A percentile compares a stretch with the other conserved stretches of the same genome.
These are phyloP conservation scores for Silurus asotus DNA, from an alignment of 2,113 vertebrate species.

Conservation along the genomic window DNA sequence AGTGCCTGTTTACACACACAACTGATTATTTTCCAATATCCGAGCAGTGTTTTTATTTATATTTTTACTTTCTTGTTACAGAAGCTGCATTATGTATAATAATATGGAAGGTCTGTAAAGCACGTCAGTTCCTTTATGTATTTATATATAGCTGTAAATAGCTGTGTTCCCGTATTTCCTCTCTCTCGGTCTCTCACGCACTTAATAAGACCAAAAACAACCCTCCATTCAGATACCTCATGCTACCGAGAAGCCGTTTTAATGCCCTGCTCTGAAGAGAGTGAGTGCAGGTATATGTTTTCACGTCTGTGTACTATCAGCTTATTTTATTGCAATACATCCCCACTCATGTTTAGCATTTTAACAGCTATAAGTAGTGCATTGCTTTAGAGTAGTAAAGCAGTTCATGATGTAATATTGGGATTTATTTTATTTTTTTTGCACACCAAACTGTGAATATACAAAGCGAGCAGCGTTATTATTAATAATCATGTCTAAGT, in stretches of 20 bases:
- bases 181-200: not conserved
- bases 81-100: not conserved
- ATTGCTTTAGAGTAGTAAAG: not conserved
- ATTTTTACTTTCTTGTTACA: not conserved
- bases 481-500: too few relatives aligned
- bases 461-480: not conserved
- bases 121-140: not conserved
- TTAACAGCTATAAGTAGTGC: not conserved
- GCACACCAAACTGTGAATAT: too few relatives aligned
- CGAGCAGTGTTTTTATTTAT: not conserved
- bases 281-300: too few relatives aligned
- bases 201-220: not conserved
- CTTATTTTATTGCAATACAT: too few relatives aligned
- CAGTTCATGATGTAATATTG: not conserved
- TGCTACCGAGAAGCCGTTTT: too few relatives aligned
- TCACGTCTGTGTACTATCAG: too few relatives aligned
- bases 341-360: too few relatives aligned
- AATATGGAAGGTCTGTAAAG: not conserved
- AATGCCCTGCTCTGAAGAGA: too few relatives aligned
- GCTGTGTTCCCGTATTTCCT: not conserved
- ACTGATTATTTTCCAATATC: not conserved
- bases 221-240: too few relatives aligned
- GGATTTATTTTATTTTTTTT: too few relatives aligned
- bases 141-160: not conserved
- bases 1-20: not conserved